phyloP scores from a whole-genome alignment of 2,888 invertebrate species.

The Drosophila suboccidentalis region DNA sequence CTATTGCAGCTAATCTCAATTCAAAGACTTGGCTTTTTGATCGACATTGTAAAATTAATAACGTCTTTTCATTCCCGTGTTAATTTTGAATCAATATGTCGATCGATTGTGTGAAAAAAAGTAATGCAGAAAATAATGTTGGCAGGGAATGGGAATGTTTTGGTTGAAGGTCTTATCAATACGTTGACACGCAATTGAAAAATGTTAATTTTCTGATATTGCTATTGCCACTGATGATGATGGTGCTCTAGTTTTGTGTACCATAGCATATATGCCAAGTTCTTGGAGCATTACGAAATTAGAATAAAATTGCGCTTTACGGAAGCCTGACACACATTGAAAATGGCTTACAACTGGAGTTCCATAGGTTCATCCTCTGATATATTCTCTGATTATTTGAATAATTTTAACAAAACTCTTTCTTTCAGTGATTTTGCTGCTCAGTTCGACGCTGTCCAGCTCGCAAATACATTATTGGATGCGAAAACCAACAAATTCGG shows the following conservation, averaged over 20 bases:
- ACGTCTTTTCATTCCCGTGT: constrained; percentile 17
- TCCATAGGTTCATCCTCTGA: constrained; percentile 36
- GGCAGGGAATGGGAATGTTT: constrained; percentile 48
- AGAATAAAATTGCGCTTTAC: constrained; percentile 70
- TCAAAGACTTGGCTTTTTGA: constrained; percentile 12
- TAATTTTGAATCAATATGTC: constrained; percentile 41
- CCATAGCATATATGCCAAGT: constrained; percentile 69
- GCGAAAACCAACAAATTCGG: constrained; percentile 70
- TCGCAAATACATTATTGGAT: constrained; percentile 35
- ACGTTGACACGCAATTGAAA: constrained; percentile 63
- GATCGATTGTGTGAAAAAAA: constrained; percentile 48
- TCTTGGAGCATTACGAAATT: constrained; percentile 66
- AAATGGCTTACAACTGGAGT: constrained; percentile 31
- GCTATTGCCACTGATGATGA: constrained; percentile 2
- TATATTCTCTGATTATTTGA: not conserved
- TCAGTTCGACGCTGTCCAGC: constrained; percentile 10
- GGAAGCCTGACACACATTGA: constrained; percentile 52
- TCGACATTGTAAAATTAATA: constrained; percentile 45
- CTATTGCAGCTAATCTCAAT: constrained; percentile 54
- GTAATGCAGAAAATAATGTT: constrained; percentile 47
- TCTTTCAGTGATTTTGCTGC: constrained; percentile 29
- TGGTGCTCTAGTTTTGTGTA: constrained; percentile 20
- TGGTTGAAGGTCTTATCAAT: constrained; percentile 64
- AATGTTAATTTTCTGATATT: constrained; percentile 76
- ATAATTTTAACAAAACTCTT: not conserved